Evolutionary conservation across 2,113 vertebrate genomes (phyloP).

Genomic region (Mastomys natalensis): DNA sequence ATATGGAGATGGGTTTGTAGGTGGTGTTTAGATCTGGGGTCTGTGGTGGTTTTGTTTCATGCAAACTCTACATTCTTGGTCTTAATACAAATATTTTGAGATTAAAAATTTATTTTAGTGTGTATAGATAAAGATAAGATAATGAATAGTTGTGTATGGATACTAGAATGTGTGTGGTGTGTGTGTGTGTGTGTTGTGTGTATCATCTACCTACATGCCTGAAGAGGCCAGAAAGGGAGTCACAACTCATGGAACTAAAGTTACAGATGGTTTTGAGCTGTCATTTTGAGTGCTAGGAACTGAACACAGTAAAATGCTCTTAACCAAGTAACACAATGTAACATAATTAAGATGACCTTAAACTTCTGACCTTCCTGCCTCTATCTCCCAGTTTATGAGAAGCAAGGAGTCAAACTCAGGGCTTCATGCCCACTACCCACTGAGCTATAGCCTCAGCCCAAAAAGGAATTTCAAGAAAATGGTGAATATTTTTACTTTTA

Average conservation of each 20-base stretch:
- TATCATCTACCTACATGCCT: neutral
- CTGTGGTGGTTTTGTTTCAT: too few relatives aligned
- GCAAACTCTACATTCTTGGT: too few relatives aligned
- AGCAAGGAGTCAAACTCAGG: neutral
- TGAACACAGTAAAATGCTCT: neutral
- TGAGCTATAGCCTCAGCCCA: neutral
- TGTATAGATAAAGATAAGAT: neutral
- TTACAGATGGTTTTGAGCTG: neutral
- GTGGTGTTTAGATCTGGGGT: too few relatives aligned
- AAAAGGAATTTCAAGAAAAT: conserved; percentile 41
- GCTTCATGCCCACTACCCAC: neutral
- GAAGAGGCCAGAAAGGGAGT: neutral
- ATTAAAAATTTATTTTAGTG: too few relatives aligned
- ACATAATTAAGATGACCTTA: neutral
- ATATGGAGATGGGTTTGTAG: too few relatives aligned
- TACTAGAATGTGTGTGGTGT: neutral
- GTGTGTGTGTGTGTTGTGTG: neutral
- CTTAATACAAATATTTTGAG: too few relatives aligned
- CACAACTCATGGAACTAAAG: neutral
- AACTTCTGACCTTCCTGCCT: neutral
- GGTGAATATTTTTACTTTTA: conserved; percentile 42
- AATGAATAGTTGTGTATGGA: too few relatives aligned
- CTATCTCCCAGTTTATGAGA: neutral
- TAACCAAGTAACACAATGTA: too few relatives aligned
- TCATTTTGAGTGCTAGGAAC: neutral